These are phyloP conservation scores for Mamestra configurata DNA, from an alignment of 1,140 invertebrate genomes.

Conservation along the genomic window DNA sequence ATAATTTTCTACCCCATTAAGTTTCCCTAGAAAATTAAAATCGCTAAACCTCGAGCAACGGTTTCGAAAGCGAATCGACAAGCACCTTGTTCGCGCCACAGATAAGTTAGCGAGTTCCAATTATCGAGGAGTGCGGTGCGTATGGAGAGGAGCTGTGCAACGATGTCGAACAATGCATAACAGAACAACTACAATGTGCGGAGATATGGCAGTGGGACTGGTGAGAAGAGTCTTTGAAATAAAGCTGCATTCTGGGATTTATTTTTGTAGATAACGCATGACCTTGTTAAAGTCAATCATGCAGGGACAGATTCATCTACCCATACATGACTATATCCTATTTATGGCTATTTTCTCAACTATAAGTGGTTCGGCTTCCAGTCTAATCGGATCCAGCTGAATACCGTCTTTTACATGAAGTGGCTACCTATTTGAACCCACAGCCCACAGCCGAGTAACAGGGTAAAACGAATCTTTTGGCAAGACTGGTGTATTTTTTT, in stretches of 20 bases:
- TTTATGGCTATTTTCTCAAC: no score
- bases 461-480: no score
- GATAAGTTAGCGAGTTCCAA: constrained; percentile 64
- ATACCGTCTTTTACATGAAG: no score
- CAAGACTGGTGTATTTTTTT: no score
- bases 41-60: constrained; percentile 39
- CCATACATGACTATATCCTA: no score
- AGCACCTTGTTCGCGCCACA: constrained; percentile 4
- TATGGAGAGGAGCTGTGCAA: constrained; percentile 33
- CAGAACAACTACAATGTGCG: constrained; percentile 45
- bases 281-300: no score
- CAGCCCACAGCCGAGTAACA: no score
- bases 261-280: no score
- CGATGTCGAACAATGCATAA: constrained; percentile 74
- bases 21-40: background rate
- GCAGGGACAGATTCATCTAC: no score
- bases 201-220: background rate
- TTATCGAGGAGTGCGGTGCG: constrained; percentile 66
- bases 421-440: no score
- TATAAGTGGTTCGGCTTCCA: no score
- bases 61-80: constrained; percentile 23
- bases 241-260: background rate
- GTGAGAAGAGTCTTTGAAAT: background rate
- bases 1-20: background rate
- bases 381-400: no score